Percentiles rank a stretch among this genome's conserved stretches.
These are phyloP conservation scores for Solenopsis invicta DNA, from an alignment of 1,140 invertebrate genomes.

Conservation along the genomic window DNA sequence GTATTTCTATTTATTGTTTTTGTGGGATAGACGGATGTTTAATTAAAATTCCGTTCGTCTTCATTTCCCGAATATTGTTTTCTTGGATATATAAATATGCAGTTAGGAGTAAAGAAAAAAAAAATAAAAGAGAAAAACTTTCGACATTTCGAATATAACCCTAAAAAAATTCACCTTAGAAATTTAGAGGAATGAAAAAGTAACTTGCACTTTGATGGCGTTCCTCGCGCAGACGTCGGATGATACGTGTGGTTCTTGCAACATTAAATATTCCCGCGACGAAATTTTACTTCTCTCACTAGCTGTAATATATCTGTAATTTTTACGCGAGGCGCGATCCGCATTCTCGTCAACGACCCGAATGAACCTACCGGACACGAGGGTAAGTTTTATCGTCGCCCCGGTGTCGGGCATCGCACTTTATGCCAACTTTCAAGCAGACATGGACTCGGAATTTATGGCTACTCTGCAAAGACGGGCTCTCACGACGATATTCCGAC, in stretches of 20 bases:
- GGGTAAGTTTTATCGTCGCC: constrained; percentile 56
- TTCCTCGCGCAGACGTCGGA: not conserved
- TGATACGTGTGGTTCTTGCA: not conserved
- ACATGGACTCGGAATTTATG: constrained; percentile 31
- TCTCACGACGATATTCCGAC: constrained; percentile 22
- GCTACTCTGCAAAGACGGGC: constrained; percentile 26
- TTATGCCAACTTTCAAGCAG: constrained; percentile 55
- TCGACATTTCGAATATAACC: not conserved
- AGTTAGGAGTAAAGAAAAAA: not conserved
- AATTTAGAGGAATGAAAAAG: not conserved
- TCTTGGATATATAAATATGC: not conserved
- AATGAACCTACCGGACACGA: constrained; percentile 44
- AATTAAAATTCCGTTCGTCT: not conserved
- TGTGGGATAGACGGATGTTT: not conserved
- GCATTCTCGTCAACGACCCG: constrained; percentile 31
- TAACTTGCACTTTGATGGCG: not conserved
- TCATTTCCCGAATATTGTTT: not conserved
- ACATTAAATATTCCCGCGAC: not conserved
- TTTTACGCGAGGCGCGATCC: constrained; percentile 19
- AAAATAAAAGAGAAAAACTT: not conserved
- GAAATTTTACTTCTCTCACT: constrained; percentile 33
- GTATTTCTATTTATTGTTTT: constrained; percentile 19
- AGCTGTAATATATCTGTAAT: not conserved
- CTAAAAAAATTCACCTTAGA: not conserved
- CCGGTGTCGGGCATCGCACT: constrained; percentile 42